Base-by-base conservation (phyloP, 1,140 invertebrate genomes). In the Tetraneura akinire region DNA sequence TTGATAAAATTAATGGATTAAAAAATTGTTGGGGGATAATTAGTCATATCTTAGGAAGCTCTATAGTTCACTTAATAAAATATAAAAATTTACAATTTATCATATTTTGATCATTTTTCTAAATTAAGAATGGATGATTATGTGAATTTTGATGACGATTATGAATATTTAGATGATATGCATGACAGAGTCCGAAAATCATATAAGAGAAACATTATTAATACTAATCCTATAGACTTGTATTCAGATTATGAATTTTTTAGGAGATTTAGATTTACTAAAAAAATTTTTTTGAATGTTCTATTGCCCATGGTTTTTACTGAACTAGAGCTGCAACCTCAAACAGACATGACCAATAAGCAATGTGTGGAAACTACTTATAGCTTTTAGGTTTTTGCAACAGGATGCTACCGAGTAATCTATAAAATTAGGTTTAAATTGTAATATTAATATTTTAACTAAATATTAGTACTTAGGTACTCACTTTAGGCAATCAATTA, bases 71-170 rank as follows among this genome's bases (percentile, higher is more conserved):
- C 13, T 66, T 45, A 8, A 42, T 4, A 37, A 37, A 37, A 37
- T 37, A 37, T 37, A 4, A 37, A 37, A 37, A 4, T 37, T 8
- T 37, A 37, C 32, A 4, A n/a, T n/a, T n/a, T 10, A 6, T 4
- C 18, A 23, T 55, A 55, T 11, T 11, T 55, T 55, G 21, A 21
- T 21, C 42, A 26, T 26, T 21, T 53, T 21, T 11, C 26, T 5
- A 45, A 21, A 9, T 45, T 45, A 68, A 68, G 47, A 68, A 68
- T 68, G n/a, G 42, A 68, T 47, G 66, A 47, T 45, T 45, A 47
- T 68, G n/a, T 68, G n/a, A 21, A 68, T 45, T 29, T 21, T 23
- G 37, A 68, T 68, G 37, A 68, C 42, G 45, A 23, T 47, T 45
- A 68, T 47, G 42, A 11, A 21, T 68, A 37, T 68, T 23, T 68